These are phyloP conservation scores for Macrotis lagotis DNA, from an alignment of 2,113 vertebrate species.

Conservation along the genomic window DNA sequence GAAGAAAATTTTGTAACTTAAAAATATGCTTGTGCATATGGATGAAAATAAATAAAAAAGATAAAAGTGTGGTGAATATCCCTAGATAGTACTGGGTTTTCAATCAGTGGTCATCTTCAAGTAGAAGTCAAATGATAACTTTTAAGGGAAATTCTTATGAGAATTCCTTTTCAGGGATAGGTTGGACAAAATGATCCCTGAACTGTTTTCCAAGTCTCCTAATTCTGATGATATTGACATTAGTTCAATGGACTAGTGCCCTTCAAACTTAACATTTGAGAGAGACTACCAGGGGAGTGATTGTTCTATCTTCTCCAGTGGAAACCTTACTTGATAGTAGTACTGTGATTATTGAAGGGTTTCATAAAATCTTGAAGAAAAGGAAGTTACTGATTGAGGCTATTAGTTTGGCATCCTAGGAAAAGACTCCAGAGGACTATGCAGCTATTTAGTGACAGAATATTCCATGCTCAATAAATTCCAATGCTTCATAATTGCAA, in stretches of 20 bases:
- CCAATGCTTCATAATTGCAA: slow-evolving; percentile 64
- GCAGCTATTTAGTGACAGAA: slow-evolving; percentile 76
- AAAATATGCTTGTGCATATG: too few relatives aligned
- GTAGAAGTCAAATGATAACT: neutral
- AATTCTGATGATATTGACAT: neutral
- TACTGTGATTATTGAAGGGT: slow-evolving; percentile 64
- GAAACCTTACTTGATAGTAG: slow-evolving; percentile 63
- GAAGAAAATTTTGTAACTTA: too few relatives aligned
- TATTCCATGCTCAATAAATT: slow-evolving; percentile 70
- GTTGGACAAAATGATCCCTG: neutral
- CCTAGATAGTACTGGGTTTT: neutral
- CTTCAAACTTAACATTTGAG: neutral
- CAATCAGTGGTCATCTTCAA: neutral
- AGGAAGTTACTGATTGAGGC: slow-evolving; percentile 67
- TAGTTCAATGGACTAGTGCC: neutral
- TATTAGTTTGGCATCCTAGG: slow-evolving; percentile 30
- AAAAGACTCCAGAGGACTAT: slow-evolving; percentile 62
- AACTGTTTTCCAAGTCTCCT: neutral
- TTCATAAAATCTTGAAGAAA: slow-evolving; percentile 77
- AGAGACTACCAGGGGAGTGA: slow-evolving; percentile 48
- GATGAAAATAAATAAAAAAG: too few relatives aligned
- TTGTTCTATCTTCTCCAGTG: slow-evolving; percentile 52
- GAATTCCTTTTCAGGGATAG: neutral
- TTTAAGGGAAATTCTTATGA: neutral
- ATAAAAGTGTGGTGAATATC: neutral